Percentiles rank a stretch among this genome's conserved stretches.
These are phyloP conservation scores for Meiosimyza platycephala DNA, from an alignment of 2,888 invertebrate genomes.

Conservation along the genomic window DNA sequence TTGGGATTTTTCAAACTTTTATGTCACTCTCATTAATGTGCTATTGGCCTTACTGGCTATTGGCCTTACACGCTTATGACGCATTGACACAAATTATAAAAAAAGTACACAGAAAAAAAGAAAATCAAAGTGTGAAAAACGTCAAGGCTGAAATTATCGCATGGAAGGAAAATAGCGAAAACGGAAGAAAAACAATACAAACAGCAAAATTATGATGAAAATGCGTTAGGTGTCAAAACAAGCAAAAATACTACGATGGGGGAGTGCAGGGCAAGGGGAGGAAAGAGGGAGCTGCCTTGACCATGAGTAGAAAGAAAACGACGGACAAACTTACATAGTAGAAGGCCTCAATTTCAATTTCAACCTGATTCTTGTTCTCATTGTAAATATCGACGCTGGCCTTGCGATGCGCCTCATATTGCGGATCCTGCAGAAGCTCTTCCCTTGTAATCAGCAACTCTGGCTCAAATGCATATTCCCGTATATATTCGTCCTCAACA, in stretches of 20 bases:
- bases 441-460: conserved; percentile 62
- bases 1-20: background rate
- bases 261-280: background rate
- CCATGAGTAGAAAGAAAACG: background rate
- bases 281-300: background rate
- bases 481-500: conserved; percentile 62
- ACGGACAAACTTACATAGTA: conserved; percentile 61
- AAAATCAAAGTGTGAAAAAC: background rate
- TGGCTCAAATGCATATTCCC: conserved; percentile 66
- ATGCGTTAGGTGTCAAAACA: background rate
- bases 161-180: background rate
- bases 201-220: background rate
- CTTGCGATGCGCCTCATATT: conserved; percentile 46
- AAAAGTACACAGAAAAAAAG: conserved; percentile 15
- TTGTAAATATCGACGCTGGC: conserved; percentile 52
- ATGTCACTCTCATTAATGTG: conserved; percentile 20
- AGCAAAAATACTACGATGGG: background rate
- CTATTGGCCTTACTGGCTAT: background rate
- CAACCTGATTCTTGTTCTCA: conserved; percentile 61
- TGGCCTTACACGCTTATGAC: conserved; percentile 7
- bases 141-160: conserved; percentile 18
- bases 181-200: background rate
- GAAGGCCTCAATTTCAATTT: conserved; percentile 64
- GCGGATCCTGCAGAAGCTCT: conserved; percentile 53
- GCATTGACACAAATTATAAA: conserved; percentile 21